These are phyloP conservation scores for Stichodactyla helianthus DNA, from an alignment of 64 coral and sea anemone genomes.

Conservation along the genomic window DNA sequence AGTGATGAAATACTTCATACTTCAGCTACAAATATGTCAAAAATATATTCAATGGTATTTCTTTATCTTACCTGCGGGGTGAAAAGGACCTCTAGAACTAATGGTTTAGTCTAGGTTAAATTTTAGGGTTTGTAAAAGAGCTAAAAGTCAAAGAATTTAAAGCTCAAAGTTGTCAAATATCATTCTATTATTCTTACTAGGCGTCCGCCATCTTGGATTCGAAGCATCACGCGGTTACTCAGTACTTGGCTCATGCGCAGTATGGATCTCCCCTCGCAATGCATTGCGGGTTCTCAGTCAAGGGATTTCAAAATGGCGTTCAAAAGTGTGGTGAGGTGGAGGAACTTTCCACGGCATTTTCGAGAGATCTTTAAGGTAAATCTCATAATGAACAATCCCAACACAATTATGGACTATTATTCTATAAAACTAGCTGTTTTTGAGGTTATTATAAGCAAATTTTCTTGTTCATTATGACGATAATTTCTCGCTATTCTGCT, in stretches of 20 bases:
- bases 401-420: not conserved
- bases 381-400: not conserved
- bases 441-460: not conserved
- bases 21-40: not conserved
- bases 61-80: not conserved
- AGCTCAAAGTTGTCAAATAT: not conserved
- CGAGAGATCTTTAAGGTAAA: constrained; percentile 75
- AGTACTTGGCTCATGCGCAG: not conserved
- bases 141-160: not conserved
- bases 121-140: not conserved
- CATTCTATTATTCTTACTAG: not conserved
- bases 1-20: not conserved
- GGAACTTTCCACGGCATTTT: constrained; percentile 68
- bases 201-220: constrained; percentile 16
- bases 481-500: not conserved
- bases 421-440: not conserved
- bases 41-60: not conserved
- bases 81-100: not conserved
- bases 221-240: not conserved
- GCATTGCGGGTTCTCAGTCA: constrained; percentile 14
- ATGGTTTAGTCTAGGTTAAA: not conserved
- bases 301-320: constrained; percentile 91
- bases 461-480: not conserved
- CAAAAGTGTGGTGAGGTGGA: constrained; percentile 58
- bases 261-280: not conserved